These are phyloP conservation scores for Heterodera schachtii DNA, from an alignment of 1,140 invertebrate genomes.

Conservation along the genomic window DNA sequence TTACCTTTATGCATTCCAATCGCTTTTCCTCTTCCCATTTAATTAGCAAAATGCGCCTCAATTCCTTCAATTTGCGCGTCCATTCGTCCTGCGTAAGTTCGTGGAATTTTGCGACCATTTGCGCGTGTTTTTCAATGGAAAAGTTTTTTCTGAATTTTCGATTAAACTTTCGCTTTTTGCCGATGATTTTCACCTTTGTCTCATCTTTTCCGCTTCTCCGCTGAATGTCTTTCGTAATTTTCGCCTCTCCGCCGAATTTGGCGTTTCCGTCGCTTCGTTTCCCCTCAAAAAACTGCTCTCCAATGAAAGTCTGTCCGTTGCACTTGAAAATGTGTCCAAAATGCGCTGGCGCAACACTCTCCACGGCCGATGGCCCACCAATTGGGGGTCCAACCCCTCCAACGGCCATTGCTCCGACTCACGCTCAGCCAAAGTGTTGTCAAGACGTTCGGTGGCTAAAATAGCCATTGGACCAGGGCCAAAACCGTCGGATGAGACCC, in stretches of 20 bases:
- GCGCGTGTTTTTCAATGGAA: not conserved
- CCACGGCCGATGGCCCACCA: slow-evolving; percentile 50
- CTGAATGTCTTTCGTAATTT: not conserved
- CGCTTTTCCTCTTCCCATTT: slow-evolving; percentile 46
- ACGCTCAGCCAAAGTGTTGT: slow-evolving; percentile 27
- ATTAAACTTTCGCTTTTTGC: not conserved
- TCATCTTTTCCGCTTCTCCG: not conserved
- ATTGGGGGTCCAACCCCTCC: slow-evolving; percentile 40
- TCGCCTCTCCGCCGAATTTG: not conserved
- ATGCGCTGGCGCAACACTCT: slow-evolving; percentile 33
- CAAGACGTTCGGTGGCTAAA: slow-evolving; percentile 3
- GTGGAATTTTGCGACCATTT: slow-evolving; percentile 21
- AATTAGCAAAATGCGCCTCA: slow-evolving; percentile 26
- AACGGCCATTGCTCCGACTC: slow-evolving; percentile 16
- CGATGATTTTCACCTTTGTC: not conserved
- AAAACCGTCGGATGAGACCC: not conserved
- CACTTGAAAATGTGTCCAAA: slow-evolving; percentile 28
- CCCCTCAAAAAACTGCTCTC: slow-evolving; percentile 40
- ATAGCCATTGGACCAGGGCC: not conserved
- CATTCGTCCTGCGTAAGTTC: slow-evolving; percentile 46
- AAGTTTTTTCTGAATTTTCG: not conserved
- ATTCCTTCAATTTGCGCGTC: slow-evolving; percentile 35
- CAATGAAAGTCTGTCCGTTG: slow-evolving; percentile 34
- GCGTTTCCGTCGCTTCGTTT: not conserved
- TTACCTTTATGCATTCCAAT: slow-evolving; percentile 48